Base-by-base conservation (phyloP, 2,113 vertebrate genomes). In the Grus americana region DNA sequence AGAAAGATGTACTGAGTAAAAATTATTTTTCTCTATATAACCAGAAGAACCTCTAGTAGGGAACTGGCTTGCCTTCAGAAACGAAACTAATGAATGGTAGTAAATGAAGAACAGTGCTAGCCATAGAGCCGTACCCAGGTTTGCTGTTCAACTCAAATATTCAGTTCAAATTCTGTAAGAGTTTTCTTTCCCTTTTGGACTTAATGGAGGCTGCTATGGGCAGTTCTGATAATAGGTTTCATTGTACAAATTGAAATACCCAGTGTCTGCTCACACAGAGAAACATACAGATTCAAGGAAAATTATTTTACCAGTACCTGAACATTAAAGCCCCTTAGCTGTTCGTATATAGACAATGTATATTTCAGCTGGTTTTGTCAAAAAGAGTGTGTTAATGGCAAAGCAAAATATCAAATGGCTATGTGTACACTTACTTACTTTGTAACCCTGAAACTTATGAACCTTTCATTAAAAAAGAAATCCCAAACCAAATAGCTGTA, bases 31-130 rank as follows among this genome's bases (percentile, higher is more conserved):
- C n/a, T 91, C 58, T 57, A 44, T 50, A 21, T 21, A 58, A 85
- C 80, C 15, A 94, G 82, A 92, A 79, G 30, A 94, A 96, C 14
- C 30, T 92, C 86, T 91, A 50, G 72, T 15, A 70, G 22, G 72
- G 19, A 96, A 72, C 21, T 59, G 15, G 29, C 67, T 90, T 86
- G 44, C 44, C 62, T 73, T 79, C 59, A 88, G 52, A 65, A 88
- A 88, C 57, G 52, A 92, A 95, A 49, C 16, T 20, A 75, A 12
- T 34, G 32, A 32, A 34, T 34, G 55, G 30, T 34, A 57, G 55
- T 32, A 57, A 32, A 23, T 57, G 58, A 38, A 59, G 47, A 52
- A 52, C 12, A 11, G 40, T 68, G 32, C 23, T 57, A 75, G 27
- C 16, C 30, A 36, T 6, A 65, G 16, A 72, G 11, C 12, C 1